These are phyloP conservation scores for Formicarius rufipectus DNA, from an alignment of 2,113 vertebrate species.

Conservation along the genomic window DNA sequence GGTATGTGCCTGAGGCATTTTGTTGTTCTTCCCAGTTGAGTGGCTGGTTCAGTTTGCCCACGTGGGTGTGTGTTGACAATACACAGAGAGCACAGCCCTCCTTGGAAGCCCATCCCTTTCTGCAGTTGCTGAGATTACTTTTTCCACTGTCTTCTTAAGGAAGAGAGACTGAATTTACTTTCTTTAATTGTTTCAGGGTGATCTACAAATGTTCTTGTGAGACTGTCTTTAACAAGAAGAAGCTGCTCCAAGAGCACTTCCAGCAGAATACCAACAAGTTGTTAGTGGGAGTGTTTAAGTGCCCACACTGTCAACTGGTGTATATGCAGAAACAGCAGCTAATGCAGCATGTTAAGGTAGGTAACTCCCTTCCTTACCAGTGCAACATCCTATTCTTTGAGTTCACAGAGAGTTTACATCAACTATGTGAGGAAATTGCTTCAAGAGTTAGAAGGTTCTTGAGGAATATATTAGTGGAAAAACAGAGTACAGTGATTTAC, in stretches of 20 bases:
- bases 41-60: not conserved
- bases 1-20: conserved; percentile 8
- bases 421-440: not conserved
- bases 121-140: not conserved
- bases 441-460: not conserved
- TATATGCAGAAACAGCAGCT: conserved; percentile 91
- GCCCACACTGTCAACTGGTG: conserved; percentile 89
- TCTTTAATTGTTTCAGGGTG: conserved; percentile 76
- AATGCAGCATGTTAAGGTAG: conserved; percentile 94
- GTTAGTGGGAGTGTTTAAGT: conserved; percentile 90
- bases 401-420: not conserved
- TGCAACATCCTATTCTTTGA: not conserved
- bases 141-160: not conserved
- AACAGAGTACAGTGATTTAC: not conserved
- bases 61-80: not conserved
- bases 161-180: not conserved
- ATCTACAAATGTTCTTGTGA: conserved; percentile 96
- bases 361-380: not conserved
- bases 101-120: not conserved
- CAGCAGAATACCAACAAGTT: conserved; percentile 85
- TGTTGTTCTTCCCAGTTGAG: conserved; percentile 6
- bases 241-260: conserved; percentile 90
- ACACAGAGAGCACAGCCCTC: not conserved
- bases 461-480: not conserved
- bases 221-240: conserved; percentile 92